These are phyloP conservation scores for Macrosteles quadrilineatus DNA, from an alignment of 1,140 invertebrate species.

Conservation along the genomic window DNA sequence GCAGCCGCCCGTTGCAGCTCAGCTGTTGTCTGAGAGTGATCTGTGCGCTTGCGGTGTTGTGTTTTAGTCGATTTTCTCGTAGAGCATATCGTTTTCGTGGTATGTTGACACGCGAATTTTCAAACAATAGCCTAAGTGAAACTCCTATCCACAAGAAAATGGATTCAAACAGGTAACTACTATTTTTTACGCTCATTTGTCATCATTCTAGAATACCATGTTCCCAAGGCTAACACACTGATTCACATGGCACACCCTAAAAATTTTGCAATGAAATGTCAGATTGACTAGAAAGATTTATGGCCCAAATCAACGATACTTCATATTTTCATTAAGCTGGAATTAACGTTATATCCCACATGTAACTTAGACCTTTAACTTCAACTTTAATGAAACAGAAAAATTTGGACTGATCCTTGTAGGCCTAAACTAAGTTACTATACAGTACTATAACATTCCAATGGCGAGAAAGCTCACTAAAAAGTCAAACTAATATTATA, in stretches of 20 bases:
- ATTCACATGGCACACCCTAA: conserved; percentile 2
- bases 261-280: conserved; percentile 12
- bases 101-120: conserved; percentile 38
- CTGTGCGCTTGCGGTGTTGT: neutral
- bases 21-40: conserved; percentile 32
- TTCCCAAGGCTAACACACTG: neutral
- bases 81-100: conserved; percentile 36
- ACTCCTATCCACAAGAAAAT: conserved; percentile 29
- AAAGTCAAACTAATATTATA: no score
- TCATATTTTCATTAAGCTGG: no score
- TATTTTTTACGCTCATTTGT: neutral
- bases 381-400: no score
- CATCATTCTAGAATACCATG: neutral
- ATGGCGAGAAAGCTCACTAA: no score
- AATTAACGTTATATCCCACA: no score
- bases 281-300: no score
- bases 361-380: no score
- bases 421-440: no score
- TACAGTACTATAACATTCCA: no score
- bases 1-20: conserved; percentile 26
- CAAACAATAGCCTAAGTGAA: conserved; percentile 30
- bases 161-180: conserved; percentile 33
- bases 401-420: no score
- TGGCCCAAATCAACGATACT: no score
- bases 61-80: conserved; percentile 29